phyloP scores from a whole-genome alignment of 2,888 invertebrate species.

The Agapostemon virescens region DNA sequence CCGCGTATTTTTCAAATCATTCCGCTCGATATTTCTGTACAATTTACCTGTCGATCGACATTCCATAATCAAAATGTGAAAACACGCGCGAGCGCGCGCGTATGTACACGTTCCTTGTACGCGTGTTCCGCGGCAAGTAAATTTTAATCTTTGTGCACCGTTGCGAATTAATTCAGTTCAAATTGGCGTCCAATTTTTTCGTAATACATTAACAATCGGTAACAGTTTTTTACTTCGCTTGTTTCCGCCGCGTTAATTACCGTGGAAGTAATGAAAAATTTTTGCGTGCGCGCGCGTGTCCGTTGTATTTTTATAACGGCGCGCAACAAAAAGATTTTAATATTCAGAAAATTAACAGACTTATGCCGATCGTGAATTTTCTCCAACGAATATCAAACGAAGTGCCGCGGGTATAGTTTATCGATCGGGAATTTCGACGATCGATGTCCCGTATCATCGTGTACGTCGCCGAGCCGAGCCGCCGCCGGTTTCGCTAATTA shows the following conservation, averaged over 20 bases:
- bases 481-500: slow-evolving; percentile 12
- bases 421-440: slow-evolving; percentile 12
- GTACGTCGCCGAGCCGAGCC: no score
- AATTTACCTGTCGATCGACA: slow-evolving; percentile 1
- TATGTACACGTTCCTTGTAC: background rate
- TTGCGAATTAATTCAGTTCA: background rate
- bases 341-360: slow-evolving; percentile 5
- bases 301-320: background rate
- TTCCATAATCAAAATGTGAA: background rate
- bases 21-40: background rate
- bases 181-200: background rate
- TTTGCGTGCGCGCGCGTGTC: background rate
- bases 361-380: background rate
- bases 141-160: background rate
- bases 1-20: background rate
- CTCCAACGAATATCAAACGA: background rate
- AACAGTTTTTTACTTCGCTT: background rate
- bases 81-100: no score
- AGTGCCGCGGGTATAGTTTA: background rate
- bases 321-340: background rate
- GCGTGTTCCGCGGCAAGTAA: background rate
- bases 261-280: background rate
- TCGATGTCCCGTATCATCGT: background rate
- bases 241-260: background rate
- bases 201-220: background rate